phyloP scores from a whole-genome alignment of 2,113 vertebrate species.

The Acinonyx jubatus region DNA sequence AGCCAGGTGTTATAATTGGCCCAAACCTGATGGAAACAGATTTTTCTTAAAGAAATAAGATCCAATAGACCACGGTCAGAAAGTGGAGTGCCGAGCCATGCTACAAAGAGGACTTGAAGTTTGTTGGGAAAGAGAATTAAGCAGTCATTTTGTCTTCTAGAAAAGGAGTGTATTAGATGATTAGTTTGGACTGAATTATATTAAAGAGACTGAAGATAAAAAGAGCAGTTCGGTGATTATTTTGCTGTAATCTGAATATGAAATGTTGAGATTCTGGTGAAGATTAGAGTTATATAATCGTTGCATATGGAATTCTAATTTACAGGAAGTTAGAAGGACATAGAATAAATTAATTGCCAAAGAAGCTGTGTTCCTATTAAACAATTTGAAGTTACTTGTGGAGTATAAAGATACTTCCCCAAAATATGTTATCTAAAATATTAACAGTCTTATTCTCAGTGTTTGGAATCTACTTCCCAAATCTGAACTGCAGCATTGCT shows the following conservation, averaged over 20 bases:
- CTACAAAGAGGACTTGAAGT: neutral
- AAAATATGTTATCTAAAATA: slow-evolving; percentile 4
- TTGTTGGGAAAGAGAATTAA: neutral
- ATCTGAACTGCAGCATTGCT: neutral
- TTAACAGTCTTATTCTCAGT: neutral
- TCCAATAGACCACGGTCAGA: neutral
- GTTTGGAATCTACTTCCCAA: neutral
- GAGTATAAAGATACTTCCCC: neutral
- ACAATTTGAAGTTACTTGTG: slow-evolving; percentile 19
- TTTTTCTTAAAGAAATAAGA: neutral
- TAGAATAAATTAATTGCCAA: slow-evolving; percentile 16
- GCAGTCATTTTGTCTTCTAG: neutral
- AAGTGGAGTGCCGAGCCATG: neutral
- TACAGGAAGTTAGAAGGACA: neutral
- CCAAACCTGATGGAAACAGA: neutral
- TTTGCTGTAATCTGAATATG: neutral
- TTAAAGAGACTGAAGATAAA: neutral
- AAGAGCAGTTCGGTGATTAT: neutral
- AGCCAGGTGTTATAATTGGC: neutral
- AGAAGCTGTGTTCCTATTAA: neutral
- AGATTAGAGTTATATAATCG: neutral
- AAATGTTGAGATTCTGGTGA: neutral
- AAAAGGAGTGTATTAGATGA: neutral
- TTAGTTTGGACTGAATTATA: neutral
- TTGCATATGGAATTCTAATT: neutral